phyloP scores from a whole-genome alignment of 2,888 invertebrate genomes.

The Salticus scenicus region DNA sequence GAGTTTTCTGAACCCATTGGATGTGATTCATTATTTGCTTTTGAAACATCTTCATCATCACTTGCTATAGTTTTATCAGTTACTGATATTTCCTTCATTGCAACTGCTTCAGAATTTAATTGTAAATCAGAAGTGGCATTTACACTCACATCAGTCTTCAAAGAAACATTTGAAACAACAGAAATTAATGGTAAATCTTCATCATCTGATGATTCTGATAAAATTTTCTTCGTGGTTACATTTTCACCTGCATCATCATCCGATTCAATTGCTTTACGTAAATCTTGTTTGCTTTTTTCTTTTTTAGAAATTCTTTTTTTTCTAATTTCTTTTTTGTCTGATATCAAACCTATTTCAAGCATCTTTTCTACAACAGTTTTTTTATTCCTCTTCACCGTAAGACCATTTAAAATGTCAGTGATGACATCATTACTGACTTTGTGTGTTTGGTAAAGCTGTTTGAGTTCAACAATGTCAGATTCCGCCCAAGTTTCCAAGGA shows the following conservation, averaged over 20 bases:
- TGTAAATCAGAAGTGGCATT: neutral
- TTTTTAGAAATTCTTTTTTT: neutral
- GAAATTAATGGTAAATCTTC: constrained; percentile 81
- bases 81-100: neutral
- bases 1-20: neutral
- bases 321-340: constrained; percentile 11
- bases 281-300: neutral
- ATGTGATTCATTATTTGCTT: neutral
- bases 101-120: neutral
- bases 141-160: neutral
- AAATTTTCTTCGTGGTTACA: constrained; percentile 76
- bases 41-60: neutral
- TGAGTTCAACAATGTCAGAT: constrained; percentile 25
- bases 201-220: constrained; percentile 86
- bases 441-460: constrained; percentile 20
- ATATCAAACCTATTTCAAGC: constrained; percentile 32
- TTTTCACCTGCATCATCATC: neutral
- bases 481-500: constrained; percentile 25
- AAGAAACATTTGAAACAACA: neutral
- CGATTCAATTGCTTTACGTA: neutral
- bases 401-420: neutral
- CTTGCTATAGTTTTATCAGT: neutral
- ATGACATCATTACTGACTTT: constrained; percentile 25
- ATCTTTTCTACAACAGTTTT: constrained; percentile 34
- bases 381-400: constrained; percentile 19